A percentile compares a stretch with the other conserved stretches of the same genome.
phyloP scores from a whole-genome alignment of 2,797 vertebrate species.

The Lepus oiostolus region DNA sequence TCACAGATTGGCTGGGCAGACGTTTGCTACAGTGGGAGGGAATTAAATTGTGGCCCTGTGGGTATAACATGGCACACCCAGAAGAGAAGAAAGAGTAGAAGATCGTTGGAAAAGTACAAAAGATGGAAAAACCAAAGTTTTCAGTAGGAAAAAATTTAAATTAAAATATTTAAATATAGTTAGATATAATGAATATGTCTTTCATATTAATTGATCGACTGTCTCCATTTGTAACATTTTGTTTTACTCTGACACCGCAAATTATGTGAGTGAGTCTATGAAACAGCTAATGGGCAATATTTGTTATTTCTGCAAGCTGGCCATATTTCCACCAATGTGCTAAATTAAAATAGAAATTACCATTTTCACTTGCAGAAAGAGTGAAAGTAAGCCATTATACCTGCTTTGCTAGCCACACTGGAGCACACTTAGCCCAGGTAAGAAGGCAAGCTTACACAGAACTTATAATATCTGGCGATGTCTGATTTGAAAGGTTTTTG shows the following conservation, averaged over 20 bases:
- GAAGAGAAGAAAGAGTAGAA: neutral
- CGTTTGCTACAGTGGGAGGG: slow-evolving; percentile 69
- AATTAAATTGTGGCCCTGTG: slow-evolving; percentile 68
- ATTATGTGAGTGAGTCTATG: slow-evolving; percentile 66
- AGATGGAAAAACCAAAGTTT: slow-evolving; percentile 64
- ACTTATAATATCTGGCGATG: neutral
- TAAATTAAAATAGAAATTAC: slow-evolving; percentile 72
- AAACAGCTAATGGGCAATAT: slow-evolving; percentile 64
- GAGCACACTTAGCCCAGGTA: neutral
- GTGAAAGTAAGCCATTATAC: neutral
- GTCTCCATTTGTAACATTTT: slow-evolving; percentile 65
- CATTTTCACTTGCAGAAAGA: slow-evolving; percentile 70
- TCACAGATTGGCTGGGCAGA: slow-evolving; percentile 62
- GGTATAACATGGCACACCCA: slow-evolving; percentile 65
- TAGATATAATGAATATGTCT: slow-evolving; percentile 67
- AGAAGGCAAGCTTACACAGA: slow-evolving; percentile 23
- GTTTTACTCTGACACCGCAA: slow-evolving; percentile 31
- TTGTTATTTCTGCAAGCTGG: slow-evolving; percentile 72
- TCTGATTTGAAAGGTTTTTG: slow-evolving; percentile 51
- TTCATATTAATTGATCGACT: slow-evolving; percentile 67
- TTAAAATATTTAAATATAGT: slow-evolving; percentile 1
- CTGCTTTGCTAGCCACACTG: slow-evolving; percentile 54
- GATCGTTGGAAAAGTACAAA: neutral
- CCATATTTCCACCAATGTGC: slow-evolving; percentile 44
- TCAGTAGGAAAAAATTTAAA: slow-evolving; percentile 70